A percentile compares a stretch with the other conserved stretches of the same genome.
These are phyloP conservation scores for Etheostoma spectabile DNA, from an alignment of 2,113 vertebrate species.

Conservation along the genomic window DNA sequence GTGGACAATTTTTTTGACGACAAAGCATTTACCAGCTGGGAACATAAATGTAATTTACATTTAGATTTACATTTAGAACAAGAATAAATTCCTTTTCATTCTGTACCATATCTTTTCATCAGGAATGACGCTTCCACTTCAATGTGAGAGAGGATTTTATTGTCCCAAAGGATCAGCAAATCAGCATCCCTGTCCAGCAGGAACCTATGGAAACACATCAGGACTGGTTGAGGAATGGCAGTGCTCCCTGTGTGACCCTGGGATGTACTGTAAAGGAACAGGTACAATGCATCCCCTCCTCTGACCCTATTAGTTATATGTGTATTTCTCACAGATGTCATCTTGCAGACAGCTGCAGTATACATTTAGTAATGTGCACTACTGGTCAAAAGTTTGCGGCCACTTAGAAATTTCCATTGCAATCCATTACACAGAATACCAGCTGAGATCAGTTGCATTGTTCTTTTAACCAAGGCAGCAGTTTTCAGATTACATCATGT, in stretches of 20 bases:
- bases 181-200: slow-evolving; percentile 80
- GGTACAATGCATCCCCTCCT: slow-evolving; percentile 64
- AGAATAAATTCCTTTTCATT: not conserved
- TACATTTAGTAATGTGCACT: not conserved
- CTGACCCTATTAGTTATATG: not conserved
- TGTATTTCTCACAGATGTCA: not conserved
- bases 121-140: slow-evolving; percentile 74
- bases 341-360: not conserved
- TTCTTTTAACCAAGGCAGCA: no score
- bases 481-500: no score
- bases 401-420: no score
- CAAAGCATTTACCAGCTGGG: not conserved
- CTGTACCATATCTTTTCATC: not conserved
- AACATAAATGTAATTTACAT: not conserved
- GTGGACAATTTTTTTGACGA: not conserved
- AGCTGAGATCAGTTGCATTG: no score
- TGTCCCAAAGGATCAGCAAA: slow-evolving; percentile 78
- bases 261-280: slow-evolving; percentile 82
- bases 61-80: not conserved
- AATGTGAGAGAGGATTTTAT: slow-evolving; percentile 83
- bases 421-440: no score
- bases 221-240: slow-evolving; percentile 72
- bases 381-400: no score
- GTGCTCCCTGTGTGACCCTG: slow-evolving; percentile 81
- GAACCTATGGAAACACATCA: slow-evolving; percentile 81